Conservation (phyloP, 2,888 invertebrate genomes). For the Oxycera nigricornis region DNA sequence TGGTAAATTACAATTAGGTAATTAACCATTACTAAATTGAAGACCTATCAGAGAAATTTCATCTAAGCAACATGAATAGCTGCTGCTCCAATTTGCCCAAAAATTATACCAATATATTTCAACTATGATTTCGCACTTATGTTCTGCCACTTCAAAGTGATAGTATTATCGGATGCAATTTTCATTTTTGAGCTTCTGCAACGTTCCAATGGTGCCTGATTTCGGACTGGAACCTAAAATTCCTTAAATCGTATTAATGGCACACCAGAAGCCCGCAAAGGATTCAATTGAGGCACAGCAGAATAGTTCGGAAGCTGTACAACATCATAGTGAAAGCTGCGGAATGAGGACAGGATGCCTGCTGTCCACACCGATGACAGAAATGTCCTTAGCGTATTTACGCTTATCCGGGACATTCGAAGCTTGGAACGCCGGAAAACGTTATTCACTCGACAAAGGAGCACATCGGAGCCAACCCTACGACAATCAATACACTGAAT, state of each 20-base stretch:
- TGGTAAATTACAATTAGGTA: too few relatives aligned
- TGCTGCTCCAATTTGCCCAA: too few relatives aligned
- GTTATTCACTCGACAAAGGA: conserved; percentile 14
- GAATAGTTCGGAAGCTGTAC: background rate
- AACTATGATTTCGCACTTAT: background rate
- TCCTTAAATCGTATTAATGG: conserved; percentile 9
- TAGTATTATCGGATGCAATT: background rate
- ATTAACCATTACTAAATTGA: too few relatives aligned
- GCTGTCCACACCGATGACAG: background rate
- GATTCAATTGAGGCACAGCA: background rate
- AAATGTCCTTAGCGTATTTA: conserved; percentile 8
- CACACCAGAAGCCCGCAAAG: background rate
- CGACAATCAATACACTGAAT: conserved; percentile 10
- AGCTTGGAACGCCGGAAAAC: background rate
- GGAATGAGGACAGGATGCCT: background rate
- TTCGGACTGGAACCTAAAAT: background rate
- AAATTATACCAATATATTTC: too few relatives aligned
- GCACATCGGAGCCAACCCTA: background rate
- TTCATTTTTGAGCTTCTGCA: background rate
- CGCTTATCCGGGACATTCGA: background rate
- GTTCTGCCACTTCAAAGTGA: background rate
- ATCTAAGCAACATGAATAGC: too few relatives aligned
- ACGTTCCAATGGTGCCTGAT: background rate
- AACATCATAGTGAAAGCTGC: background rate
- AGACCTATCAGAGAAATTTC: too few relatives aligned